phyloP scores from a whole-genome alignment of 2,113 vertebrate species.

The Ellobius talpinus region DNA sequence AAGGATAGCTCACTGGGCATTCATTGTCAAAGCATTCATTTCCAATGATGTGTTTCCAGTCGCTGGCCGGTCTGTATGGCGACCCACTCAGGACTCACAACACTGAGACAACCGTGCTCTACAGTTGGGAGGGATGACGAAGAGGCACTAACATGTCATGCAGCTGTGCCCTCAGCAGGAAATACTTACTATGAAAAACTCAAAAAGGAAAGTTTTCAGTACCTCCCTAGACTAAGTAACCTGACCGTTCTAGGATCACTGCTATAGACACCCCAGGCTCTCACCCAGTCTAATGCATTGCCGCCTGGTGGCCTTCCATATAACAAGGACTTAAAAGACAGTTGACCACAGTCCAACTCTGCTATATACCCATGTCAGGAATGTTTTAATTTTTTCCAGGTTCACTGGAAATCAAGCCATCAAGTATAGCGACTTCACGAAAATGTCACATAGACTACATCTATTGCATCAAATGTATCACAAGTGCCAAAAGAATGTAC shows the following conservation, averaged over 20 bases:
- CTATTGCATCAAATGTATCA: conserved; percentile 14
- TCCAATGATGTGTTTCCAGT: background rate
- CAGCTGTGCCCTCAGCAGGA: background rate
- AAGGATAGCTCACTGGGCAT: background rate
- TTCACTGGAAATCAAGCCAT: conserved; percentile 35
- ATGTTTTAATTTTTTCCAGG: background rate
- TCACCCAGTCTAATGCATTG: background rate
- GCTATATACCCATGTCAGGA: background rate
- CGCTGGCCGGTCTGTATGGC: background rate
- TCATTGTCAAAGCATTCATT: background rate
- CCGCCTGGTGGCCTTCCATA: background rate
- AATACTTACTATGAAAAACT: background rate
- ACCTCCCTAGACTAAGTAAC: background rate
- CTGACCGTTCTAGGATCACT: background rate
- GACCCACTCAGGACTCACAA: background rate
- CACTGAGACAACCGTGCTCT: background rate
- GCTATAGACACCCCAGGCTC: background rate
- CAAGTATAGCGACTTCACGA: background rate
- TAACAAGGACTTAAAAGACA: background rate
- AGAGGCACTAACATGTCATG: background rate
- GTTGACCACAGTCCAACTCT: background rate
- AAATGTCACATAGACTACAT: background rate
- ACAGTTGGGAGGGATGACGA: background rate
- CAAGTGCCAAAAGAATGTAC: conserved; percentile 2
- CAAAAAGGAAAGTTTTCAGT: conserved; percentile 2